A percentile compares a stretch with the other conserved stretches of the same genome.
Evolutionary conservation across 2,888 invertebrate species (phyloP).

Genomic region (Lithodes maja): DNA sequence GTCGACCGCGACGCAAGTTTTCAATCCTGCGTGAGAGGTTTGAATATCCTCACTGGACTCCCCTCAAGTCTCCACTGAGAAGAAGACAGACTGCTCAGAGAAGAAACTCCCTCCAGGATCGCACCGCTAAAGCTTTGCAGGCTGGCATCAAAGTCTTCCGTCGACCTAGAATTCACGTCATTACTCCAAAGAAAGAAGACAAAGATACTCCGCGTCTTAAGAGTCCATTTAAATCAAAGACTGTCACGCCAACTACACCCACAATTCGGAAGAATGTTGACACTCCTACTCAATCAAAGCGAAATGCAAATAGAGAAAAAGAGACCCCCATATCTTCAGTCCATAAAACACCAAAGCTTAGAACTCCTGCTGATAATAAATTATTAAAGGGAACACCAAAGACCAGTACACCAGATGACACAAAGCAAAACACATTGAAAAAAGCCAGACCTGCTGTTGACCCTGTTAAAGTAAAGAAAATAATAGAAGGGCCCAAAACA

Average conservation of each 20-base stretch:
- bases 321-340: slow-evolving; percentile 14
- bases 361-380: slow-evolving; percentile 17
- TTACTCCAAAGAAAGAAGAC: slow-evolving; percentile 62
- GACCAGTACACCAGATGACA: slow-evolving; percentile 65
- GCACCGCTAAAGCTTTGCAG: slow-evolving; percentile 64
- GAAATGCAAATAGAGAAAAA: neutral
- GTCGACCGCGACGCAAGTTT: slow-evolving; percentile 56
- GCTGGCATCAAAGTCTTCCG: slow-evolving; percentile 68
- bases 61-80: slow-evolving; percentile 59
- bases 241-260: slow-evolving; percentile 39
- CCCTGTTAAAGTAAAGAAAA: slow-evolving; percentile 21
- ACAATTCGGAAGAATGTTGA: slow-evolving; percentile 32
- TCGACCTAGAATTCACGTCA: slow-evolving; percentile 68
- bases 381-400: slow-evolving; percentile 57
- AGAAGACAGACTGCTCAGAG: slow-evolving; percentile 52
- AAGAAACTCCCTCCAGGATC: slow-evolving; percentile 61
- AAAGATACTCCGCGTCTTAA: slow-evolving; percentile 55
- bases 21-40: slow-evolving; percentile 61
- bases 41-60: slow-evolving; percentile 59
- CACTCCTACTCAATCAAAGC: slow-evolving; percentile 26
- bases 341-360: slow-evolving; percentile 41
- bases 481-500: slow-evolving; percentile 61
- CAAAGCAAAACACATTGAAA: slow-evolving; percentile 17
- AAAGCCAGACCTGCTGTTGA: slow-evolving; percentile 21
- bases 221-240: slow-evolving; percentile 62